A percentile compares a stretch with the other conserved stretches of the same genome.
Conservation (phyloP, 1,140 invertebrate species). For the Mizuhopecten yessoensis region DNA sequence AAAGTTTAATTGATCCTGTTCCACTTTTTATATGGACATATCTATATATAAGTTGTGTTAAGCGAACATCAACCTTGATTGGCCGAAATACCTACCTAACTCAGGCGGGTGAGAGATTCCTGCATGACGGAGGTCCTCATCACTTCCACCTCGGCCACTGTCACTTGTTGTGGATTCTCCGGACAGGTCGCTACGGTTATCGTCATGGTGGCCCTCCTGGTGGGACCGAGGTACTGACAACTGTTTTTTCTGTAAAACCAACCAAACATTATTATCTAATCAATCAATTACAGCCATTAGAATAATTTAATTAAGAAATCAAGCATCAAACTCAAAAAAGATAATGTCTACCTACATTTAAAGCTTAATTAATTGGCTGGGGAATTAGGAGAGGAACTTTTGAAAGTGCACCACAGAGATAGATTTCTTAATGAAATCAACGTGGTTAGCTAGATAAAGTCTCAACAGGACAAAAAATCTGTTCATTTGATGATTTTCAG, state of each 20-base stretch:
- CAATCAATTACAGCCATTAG: neutral
- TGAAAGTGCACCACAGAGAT: neutral
- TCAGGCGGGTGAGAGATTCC: constrained; percentile 48
- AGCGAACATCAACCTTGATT: too few species aligned
- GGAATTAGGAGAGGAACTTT: too few species aligned
- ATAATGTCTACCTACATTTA: neutral
- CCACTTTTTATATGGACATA: too few species aligned
- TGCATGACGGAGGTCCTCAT: constrained; percentile 71
- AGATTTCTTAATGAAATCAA: neutral
- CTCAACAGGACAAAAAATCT: neutral
- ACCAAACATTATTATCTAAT: neutral
- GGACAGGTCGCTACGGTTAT: constrained; percentile 70
- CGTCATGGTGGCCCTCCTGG: constrained; percentile 43
- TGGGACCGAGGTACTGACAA: neutral
- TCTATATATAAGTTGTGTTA: too few species aligned
- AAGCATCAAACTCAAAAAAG: neutral
- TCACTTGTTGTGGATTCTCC: constrained; percentile 74
- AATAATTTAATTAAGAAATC: neutral
- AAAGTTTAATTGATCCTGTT: too few species aligned
- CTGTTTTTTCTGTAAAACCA: neutral
- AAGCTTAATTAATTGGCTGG: neutral
- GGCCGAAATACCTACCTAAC: neutral
- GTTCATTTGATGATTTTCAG: neutral
- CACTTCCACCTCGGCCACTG: constrained; percentile 77
- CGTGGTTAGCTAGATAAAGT: neutral